phyloP scores from a whole-genome alignment of 2,888 invertebrate species.

The Rhodophaea formosa region DNA sequence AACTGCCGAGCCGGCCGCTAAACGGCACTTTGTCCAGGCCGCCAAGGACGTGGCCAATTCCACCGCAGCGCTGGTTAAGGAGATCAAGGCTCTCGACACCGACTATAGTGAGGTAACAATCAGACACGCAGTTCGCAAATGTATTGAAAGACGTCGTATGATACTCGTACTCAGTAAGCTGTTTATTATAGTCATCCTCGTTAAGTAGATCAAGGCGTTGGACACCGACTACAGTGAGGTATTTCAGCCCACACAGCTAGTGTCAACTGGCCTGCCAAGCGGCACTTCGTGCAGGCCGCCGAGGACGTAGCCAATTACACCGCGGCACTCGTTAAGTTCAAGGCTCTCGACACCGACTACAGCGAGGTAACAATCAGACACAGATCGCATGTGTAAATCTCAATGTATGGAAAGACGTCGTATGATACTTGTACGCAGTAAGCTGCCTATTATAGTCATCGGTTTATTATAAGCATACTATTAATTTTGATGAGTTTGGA shows the following conservation, averaged over 20 bases:
- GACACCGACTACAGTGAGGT: slow-evolving; percentile 91
- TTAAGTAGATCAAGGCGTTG: slow-evolving; percentile 95
- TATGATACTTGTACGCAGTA: too few species aligned
- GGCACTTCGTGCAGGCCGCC: slow-evolving; percentile 98
- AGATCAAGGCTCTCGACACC: slow-evolving; percentile 94
- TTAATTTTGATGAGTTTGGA: too few species aligned
- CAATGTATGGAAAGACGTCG: too few species aligned
- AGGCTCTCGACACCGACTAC: slow-evolving; percentile 92
- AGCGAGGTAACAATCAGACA: slow-evolving; percentile 84
- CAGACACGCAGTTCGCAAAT: too few species aligned
- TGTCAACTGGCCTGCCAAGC: slow-evolving; percentile 95
- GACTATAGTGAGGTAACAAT: slow-evolving; percentile 86
- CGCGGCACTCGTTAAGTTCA: slow-evolving; percentile 96
- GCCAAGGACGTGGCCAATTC: slow-evolving; percentile 98
- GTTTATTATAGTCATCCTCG: too few species aligned
- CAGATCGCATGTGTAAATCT: too few species aligned
- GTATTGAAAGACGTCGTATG: too few species aligned
- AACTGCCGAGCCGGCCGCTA: slow-evolving; percentile 94
- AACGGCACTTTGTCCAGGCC: slow-evolving; percentile 97
- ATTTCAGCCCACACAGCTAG: too few species aligned
- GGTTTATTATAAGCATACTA: too few species aligned
- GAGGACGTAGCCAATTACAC: slow-evolving; percentile 98
- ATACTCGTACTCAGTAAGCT: too few species aligned
- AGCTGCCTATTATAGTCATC: too few species aligned
- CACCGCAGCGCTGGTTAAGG: slow-evolving; percentile 95